Base-by-base conservation (phyloP, 2,797 vertebrate genomes). In the Acanthurus leucopareius region DNA sequence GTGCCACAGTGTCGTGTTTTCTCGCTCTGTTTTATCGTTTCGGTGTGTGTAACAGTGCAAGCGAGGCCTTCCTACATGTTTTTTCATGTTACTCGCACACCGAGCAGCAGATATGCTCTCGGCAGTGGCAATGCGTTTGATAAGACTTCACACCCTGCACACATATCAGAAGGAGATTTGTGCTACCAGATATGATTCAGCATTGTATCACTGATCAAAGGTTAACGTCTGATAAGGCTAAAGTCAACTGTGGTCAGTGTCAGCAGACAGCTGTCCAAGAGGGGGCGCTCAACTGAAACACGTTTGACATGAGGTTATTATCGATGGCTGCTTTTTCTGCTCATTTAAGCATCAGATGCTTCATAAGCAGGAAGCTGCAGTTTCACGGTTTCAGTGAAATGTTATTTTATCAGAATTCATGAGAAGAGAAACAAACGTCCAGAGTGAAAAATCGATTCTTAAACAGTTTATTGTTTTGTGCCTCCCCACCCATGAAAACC, bases 181-280 rank as follows among this genome's bases (percentile, higher is more conserved):
- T 15, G 49, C 60, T 2, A 1, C 63, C 2, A 70, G 73, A 80
- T 77, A 70, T 57, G 78, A 85, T 75, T 83, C 73, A 80, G 61
- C 61, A 45, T 62, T 14, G 7, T 69, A 13, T 61, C 77, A 67
- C 22, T 3, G 86, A 73, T 75, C 86, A 89, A 91, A 91, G 90
- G 82, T 90, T 47, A 70, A 65, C 56, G 15, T 60, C 74, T 82
- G 75, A 88, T 86, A 87, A 80, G 44, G 38, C 74, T 9, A 3
- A 52, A 56, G 45, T 51, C 35, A 5, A 3, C 65, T 52, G 14
- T 2, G 3, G 1, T 19, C 10, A 10, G 57, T 45, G 28, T 54
- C 7, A 0, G 13, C 0, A 25, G 25, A 25, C n/a, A 1, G 16
- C 10, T 3, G 14, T 60, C 57, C 60, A 58, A 57, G 44, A 79